Evolutionary conservation across 1,140 invertebrate species (phyloP), one percentile per base, ranked within the genome.

Genomic region (Drosophila chauvacae): DNA sequence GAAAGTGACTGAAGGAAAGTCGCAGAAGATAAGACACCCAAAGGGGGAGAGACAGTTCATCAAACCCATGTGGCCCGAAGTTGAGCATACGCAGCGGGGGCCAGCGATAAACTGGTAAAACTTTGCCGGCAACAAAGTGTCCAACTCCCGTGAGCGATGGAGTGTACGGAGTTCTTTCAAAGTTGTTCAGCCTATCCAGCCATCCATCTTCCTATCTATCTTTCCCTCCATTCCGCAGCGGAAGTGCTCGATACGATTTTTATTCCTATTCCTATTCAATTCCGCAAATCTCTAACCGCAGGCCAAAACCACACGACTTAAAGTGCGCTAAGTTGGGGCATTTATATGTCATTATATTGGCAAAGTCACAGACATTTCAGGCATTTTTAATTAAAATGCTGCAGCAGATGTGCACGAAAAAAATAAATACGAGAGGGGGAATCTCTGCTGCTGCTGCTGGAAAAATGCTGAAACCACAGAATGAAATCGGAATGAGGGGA

Each of bases 331-430:
- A 77, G 61, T 76, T 42, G 55, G 39, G 51, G 74, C 64, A 77
- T 77, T 77, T 77, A 77, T 77, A 77, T 77, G 73, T 69, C 75
- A 70, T 78, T 78, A 77, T 77, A 78, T 71, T 63, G 73, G 39
- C 75, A 68, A 28, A 44, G 56, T 69, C 70, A 44, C 20, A 68
- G 61, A 68, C 74, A 60, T 77, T 77, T 79, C 13, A 56, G 51
- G 61, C 79, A 73, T 50, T 76, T 87, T 87, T 88, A 87, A 88
- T 87, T 88, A 87, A 87, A 85, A 80, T 68, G 71, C 68, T 70
- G 84, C 80, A 65, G 79, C 82, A 76, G 82, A 64, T 87, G 75
- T 58, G 59, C 28, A 50, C 14, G 20, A 39, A 64, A 73, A 48
- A 51, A 51, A 33, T 30, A 51, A 51, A 51, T 51, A 51, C 48